These are phyloP conservation scores for Caranx ignobilis DNA, from an alignment of 2,113 vertebrate genomes.

Conservation along the genomic window DNA sequence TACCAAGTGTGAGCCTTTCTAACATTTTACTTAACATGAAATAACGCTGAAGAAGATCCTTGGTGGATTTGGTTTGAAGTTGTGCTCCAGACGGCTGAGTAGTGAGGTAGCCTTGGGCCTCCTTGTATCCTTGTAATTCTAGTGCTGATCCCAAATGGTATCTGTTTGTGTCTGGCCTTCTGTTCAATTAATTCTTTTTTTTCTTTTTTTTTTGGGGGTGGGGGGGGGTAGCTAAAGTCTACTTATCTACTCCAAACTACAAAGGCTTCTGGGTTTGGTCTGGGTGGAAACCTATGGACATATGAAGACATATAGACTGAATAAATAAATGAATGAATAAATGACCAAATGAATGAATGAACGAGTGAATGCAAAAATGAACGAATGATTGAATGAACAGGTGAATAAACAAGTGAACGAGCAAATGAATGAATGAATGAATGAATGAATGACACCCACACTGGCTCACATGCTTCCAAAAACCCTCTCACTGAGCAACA, in stretches of 20 bases:
- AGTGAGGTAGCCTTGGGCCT: slow-evolving; percentile 22
- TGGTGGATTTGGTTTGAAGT: slow-evolving; percentile 30
- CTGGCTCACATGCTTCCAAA: slow-evolving; percentile 9
- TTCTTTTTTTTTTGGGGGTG: background rate
- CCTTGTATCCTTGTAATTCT: slow-evolving; percentile 41
- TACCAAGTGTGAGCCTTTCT: background rate
- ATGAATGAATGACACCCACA: no score
- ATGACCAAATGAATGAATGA: background rate
- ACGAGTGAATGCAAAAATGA: no score
- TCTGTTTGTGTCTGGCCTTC: slow-evolving; percentile 35
- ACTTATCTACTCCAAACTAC: slow-evolving; percentile 3
- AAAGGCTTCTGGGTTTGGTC: slow-evolving; percentile 16
- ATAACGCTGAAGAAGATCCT: slow-evolving; percentile 24
- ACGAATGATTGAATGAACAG: no score
- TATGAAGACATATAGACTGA: background rate
- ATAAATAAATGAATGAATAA: no score
- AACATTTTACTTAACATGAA: slow-evolving; percentile 9
- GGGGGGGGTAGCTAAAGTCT: background rate
- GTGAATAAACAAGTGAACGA: no score
- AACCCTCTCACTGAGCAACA: slow-evolving; percentile 50
- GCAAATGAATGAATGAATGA: background rate
- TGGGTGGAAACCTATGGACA: slow-evolving; percentile 11
- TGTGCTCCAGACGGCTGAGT: slow-evolving; percentile 18
- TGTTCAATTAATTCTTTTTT: slow-evolving; percentile 30
- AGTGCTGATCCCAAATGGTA: slow-evolving; percentile 40